Base-by-base conservation (phyloP, 2,888 invertebrate species). In the Leptothorax acervorum region DNA sequence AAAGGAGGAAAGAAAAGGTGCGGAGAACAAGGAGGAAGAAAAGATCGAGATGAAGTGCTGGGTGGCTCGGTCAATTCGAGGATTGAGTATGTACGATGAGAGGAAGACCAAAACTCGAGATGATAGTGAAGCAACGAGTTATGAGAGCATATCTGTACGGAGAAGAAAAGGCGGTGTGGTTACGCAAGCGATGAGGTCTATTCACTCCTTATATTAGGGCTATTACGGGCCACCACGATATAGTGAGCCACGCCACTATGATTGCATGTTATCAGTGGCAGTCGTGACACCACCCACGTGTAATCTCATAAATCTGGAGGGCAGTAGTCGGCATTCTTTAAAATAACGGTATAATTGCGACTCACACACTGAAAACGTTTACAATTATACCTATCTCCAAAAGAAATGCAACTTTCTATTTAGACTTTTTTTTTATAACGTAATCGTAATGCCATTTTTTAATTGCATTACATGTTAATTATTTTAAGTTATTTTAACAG, bases 111-210 rank as follows among this genome's bases (percentile, higher is more conserved):
- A 53, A 84, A 62, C 84, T 73, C 71, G n/a, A 57, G 53, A 68
- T 53, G 73, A 82, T 79, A 66, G 74, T 45, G 71, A 78, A 68
- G 79, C 79, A 70, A 74, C 63, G 75, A 65, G 78, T 42, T 42
- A 66, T 66, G 73, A 31, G 60, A 79, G 85, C 51, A 62, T 76
- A 74, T 71, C 45, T 71, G 53, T 45, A 45, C 35, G 53, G 60
- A 62, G 68, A 60, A 66, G 66, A 82, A 78, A 79, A 84, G 82
- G 35, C 51, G 73, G 85, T 86, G 87, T 83, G 88, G 90, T 92
- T 92, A 88, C 90, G 91, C 90, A 89, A 91, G 92, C 92, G 91
- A 93, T 90, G 91, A 93, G 89, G 87, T 81, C 92, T 91, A 93
- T 92, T 93, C 92, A 92, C 81, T 73, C 65, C 74, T 88, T 89